phyloP scores from a whole-genome alignment of 2,113 vertebrate species.

The Tachysurus vachellii region DNA sequence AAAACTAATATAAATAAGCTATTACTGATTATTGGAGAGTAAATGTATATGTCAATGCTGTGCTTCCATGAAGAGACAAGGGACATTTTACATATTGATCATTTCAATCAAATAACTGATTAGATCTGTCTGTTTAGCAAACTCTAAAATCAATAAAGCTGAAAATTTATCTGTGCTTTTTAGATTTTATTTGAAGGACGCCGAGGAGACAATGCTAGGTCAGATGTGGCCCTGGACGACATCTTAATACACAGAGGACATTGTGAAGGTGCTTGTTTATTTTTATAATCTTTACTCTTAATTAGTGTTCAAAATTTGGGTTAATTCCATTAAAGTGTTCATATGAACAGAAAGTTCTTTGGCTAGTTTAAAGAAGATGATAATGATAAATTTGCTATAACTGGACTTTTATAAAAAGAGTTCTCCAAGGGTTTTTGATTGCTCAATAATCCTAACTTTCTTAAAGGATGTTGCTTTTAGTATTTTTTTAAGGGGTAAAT shows the following conservation, averaged over 20 bases:
- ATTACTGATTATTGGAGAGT: not conserved
- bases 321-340: not conserved
- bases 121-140: conserved; percentile 48
- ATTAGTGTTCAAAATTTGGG: not conserved
- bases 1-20: not conserved
- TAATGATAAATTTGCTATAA: not conserved
- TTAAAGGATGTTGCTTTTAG: no score
- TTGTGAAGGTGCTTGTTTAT: conserved; percentile 67
- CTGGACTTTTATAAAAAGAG: not conserved
- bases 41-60: not conserved
- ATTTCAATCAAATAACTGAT: not conserved
- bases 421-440: not conserved
- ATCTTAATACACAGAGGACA: conserved; percentile 65
- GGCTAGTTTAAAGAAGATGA: not conserved
- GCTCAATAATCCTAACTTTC: no score
- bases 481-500: no score
- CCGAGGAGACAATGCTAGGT: conserved; percentile 67
- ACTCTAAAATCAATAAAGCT: not conserved
- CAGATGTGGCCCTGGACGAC: conserved; percentile 79
- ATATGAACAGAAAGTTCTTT: not conserved
- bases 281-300: not conserved
- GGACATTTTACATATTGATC: not conserved
- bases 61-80: not conserved
- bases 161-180: not conserved
- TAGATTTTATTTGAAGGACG: conserved; percentile 78